Evolutionary conservation across 2,113 vertebrate species (phyloP).

Genomic region (Rhizomys pruinosus): DNA sequence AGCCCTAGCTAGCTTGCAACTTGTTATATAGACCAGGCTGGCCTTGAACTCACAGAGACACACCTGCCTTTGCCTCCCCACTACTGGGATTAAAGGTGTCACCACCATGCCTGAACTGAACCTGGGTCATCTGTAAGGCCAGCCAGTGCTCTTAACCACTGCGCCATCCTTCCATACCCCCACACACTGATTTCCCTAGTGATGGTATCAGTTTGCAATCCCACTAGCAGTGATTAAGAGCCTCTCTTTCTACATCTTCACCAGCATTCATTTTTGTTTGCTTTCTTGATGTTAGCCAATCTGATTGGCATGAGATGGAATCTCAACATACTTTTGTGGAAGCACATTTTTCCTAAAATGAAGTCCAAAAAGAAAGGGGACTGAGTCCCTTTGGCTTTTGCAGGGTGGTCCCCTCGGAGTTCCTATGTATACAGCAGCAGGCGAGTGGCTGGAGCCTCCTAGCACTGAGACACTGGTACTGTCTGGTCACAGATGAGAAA

Average conservation of each 20-base stretch:
- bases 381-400: background rate
- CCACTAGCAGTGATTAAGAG: background rate
- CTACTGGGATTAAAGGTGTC: background rate
- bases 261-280: background rate
- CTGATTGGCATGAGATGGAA: background rate
- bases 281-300: background rate
- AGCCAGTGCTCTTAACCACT: too few species aligned
- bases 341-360: background rate
- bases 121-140: too few species aligned
- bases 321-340: background rate
- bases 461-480: background rate
- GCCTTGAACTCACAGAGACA: background rate
- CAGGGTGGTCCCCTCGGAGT: accelerated
- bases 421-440: background rate
- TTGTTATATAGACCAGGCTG: background rate
- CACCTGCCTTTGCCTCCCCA: background rate
- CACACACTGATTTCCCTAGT: background rate
- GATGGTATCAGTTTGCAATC: background rate
- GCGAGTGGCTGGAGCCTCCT: background rate
- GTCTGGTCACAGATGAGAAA: background rate
- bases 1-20: background rate
- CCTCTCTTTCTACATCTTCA: background rate
- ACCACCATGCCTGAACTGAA: background rate
- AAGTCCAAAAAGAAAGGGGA: background rate
- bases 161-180: too few species aligned